A percentile compares a stretch with the other conserved stretches of the same genome.
These are phyloP conservation scores for Phrynosoma blainvillii DNA, from an alignment of 2,113 vertebrate genomes.

Conservation along the genomic window DNA sequence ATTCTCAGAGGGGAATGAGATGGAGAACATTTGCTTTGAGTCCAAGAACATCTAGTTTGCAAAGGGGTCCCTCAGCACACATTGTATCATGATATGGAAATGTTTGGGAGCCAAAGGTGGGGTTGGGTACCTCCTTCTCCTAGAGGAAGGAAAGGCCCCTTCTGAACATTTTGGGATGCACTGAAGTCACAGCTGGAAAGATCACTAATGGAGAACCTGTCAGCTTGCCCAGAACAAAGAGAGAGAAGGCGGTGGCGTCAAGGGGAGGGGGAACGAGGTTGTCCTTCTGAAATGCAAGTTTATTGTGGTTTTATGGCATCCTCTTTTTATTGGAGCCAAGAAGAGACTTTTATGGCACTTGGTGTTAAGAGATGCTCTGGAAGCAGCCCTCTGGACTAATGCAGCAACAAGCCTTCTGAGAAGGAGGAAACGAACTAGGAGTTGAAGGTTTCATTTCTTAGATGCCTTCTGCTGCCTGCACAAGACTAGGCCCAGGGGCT, in stretches of 20 bases:
- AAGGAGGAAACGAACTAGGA: too few species aligned
- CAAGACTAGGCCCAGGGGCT: background rate
- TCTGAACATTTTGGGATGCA: background rate
- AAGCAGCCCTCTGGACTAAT: background rate
- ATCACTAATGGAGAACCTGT: slow-evolving; percentile 10
- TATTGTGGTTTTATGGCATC: background rate
- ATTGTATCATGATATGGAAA: background rate
- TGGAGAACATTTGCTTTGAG: background rate
- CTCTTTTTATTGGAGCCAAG: background rate
- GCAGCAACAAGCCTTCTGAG: background rate
- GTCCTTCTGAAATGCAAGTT: background rate
- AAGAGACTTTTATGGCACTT: background rate
- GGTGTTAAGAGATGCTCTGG: background rate
- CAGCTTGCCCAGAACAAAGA: slow-evolving; percentile 1
- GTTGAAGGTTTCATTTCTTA: background rate
- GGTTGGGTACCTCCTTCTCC: background rate
- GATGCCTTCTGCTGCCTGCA: background rate
- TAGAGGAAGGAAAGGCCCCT: background rate
- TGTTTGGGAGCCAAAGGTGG: background rate
- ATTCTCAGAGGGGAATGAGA: background rate
- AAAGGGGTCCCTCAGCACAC: background rate
- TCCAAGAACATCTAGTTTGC: background rate
- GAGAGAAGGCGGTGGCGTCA: too few species aligned
- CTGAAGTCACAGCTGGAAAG: slow-evolving; percentile 14
- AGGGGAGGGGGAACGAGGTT: background rate